Percentiles rank a stretch among this genome's conserved stretches.
phyloP scores from a whole-genome alignment of 1,140 invertebrate genomes.

The Drosophila guanche region DNA sequence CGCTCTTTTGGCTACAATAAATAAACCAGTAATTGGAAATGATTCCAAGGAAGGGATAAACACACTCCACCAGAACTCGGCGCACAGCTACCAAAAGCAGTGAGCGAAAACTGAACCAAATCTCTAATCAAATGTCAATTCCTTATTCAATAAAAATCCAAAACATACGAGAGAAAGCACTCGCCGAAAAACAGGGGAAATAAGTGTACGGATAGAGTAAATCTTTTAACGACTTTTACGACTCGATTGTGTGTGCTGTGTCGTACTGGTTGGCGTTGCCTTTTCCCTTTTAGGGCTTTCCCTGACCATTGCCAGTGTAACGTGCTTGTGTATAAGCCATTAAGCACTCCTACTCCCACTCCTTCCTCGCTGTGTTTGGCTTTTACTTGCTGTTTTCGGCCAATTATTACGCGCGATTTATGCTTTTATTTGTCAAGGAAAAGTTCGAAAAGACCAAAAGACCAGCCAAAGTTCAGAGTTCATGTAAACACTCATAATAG shows the following conservation, averaged over 20 bases:
- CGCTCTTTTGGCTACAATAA: conserved; percentile 64
- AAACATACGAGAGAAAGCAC: conserved; percentile 53
- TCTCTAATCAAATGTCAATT: conserved; percentile 82
- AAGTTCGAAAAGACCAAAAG: conserved; percentile 10
- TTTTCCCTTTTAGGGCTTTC: conserved; percentile 30
- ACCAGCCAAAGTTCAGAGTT: conserved; percentile 21
- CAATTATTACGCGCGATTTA: conserved; percentile 82
- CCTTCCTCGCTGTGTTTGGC: conserved; percentile 36
- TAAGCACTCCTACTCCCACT: conserved; percentile 24
- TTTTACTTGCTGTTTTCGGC: conserved; percentile 62
- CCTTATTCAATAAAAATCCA: conserved; percentile 70
- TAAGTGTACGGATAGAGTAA: conserved; percentile 53
- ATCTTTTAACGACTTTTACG: conserved; percentile 73
- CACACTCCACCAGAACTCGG: conserved; percentile 20
- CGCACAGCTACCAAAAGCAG: conserved; percentile 7
- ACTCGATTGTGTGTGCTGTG: conserved; percentile 13
- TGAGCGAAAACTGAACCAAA: conserved; percentile 34
- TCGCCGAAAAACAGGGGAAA: conserved; percentile 17
- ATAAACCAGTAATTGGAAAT: conserved; percentile 78
- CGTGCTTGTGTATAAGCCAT: conserved; percentile 70
- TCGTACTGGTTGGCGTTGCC: conserved; percentile 19
- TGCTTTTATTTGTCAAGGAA: conserved; percentile 75
- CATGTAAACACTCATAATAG: conserved; percentile 30
- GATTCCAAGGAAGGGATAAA: conserved; percentile 65
- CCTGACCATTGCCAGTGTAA: conserved; percentile 56